Evolutionary conservation across 2,888 invertebrate genomes (phyloP).

Genomic region (Metalampra italica): DNA sequence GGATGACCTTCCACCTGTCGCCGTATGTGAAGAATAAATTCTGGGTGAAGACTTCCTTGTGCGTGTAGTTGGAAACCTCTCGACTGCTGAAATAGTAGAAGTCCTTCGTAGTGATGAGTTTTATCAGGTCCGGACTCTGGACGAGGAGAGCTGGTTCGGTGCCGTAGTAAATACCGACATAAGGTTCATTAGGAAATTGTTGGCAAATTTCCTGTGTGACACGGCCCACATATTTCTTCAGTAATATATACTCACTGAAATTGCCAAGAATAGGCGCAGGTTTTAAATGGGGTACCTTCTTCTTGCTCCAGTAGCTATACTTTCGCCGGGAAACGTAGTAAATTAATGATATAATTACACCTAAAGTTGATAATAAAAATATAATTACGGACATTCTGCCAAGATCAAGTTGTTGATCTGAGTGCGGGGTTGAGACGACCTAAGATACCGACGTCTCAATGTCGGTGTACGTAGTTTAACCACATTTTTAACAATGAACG

Average conservation of each 20-base stretch:
- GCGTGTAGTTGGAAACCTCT: slow-evolving; percentile 32
- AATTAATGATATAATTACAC: background rate
- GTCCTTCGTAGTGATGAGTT: slow-evolving; percentile 35
- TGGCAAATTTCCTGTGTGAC: slow-evolving; percentile 21
- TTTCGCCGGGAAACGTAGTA: slow-evolving; percentile 10
- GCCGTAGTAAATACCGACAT: slow-evolving; percentile 32
- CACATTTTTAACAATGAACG: background rate
- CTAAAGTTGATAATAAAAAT: background rate
- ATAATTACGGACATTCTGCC: background rate
- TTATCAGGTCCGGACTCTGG: slow-evolving; percentile 36
- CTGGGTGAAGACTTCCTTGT: slow-evolving; percentile 30
- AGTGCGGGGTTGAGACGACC: background rate
- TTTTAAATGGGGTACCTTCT: slow-evolving; percentile 22
- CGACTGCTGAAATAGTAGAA: slow-evolving; percentile 43
- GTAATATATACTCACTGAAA: slow-evolving; percentile 23
- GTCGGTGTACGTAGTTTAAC: background rate
- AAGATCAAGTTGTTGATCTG: background rate
- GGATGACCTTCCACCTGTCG: slow-evolving; percentile 44
- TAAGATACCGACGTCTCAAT: background rate
- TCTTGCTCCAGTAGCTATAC: slow-evolving; percentile 28
- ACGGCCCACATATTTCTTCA: slow-evolving; percentile 15
- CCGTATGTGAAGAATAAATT: slow-evolving; percentile 42
- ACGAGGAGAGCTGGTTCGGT: slow-evolving; percentile 32
- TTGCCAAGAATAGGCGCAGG: slow-evolving; percentile 30
- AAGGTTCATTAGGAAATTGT: slow-evolving; percentile 26